phyloP scores from a whole-genome alignment of 1,140 invertebrate genomes.

The Pseudomyrmex flavicornis region DNA sequence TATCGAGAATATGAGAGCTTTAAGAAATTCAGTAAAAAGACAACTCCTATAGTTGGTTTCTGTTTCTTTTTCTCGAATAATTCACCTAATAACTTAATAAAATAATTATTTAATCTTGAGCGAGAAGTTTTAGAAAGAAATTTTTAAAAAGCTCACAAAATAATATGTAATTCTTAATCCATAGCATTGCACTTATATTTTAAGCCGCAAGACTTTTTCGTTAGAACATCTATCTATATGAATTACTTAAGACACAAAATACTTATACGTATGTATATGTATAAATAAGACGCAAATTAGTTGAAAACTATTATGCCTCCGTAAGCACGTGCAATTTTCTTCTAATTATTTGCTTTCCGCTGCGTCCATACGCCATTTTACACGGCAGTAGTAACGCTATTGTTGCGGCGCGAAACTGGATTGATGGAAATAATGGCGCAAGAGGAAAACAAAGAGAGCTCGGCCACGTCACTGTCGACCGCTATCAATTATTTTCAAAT shows the following conservation, averaged over 20 bases:
- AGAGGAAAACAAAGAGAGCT: constrained; percentile 53
- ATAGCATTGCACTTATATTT: not conserved
- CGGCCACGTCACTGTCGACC: constrained; percentile 62
- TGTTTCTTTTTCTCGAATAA: not conserved
- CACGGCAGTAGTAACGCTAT: constrained; percentile 68
- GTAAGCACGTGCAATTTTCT: constrained; percentile 67
- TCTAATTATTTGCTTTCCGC: constrained; percentile 66
- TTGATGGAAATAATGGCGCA: constrained; percentile 70
- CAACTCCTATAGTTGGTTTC: not conserved
- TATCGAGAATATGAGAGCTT: constrained; percentile 15
- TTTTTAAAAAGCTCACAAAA: no score
- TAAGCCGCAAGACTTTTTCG: not conserved
- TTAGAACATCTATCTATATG: not conserved
- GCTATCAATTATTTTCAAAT: constrained; percentile 75
- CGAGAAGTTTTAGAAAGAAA: no score
- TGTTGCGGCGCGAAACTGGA: constrained; percentile 68
- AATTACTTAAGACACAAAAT: constrained; percentile 61
- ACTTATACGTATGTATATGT: constrained; percentile 13
- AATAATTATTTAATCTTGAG: no score
- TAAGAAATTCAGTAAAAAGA: not conserved
- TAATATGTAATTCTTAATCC: not conserved
- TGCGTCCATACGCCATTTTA: constrained; percentile 68
- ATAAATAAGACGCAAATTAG: constrained; percentile 8
- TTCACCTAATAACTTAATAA: no score
- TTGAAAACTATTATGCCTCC: constrained; percentile 17